A percentile compares a stretch with the other conserved stretches of the same genome.
Evolutionary conservation across 2,113 vertebrate genomes (phyloP).

Genomic region (Scophthalmus maximus): DNA sequence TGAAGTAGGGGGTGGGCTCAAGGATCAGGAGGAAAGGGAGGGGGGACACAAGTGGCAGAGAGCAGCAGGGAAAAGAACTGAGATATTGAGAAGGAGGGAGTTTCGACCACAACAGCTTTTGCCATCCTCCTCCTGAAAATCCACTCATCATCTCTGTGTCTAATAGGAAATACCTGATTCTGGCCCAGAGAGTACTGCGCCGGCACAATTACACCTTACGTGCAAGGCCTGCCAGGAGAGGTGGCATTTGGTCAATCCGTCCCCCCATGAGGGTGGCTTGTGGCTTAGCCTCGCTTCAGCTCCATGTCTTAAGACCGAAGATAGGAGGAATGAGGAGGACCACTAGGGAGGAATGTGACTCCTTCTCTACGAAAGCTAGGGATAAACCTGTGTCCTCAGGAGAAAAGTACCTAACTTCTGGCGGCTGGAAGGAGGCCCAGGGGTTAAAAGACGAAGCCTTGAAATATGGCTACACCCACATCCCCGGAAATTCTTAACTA

Average conservation of each 20-base stretch:
- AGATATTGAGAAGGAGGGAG: slow-evolving; percentile 46
- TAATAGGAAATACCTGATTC: slow-evolving; percentile 82
- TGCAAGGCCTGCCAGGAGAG: slow-evolving; percentile 80
- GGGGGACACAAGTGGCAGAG: slow-evolving; percentile 26
- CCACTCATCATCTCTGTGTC: slow-evolving; percentile 83
- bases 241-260: slow-evolving; percentile 83
- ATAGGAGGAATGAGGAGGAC: slow-evolving; percentile 54
- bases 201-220: slow-evolving; percentile 82
- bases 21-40: slow-evolving; percentile 58
- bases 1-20: slow-evolving; percentile 48
- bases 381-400: slow-evolving; percentile 79
- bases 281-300: slow-evolving; percentile 82
- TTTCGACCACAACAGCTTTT: slow-evolving; percentile 80
- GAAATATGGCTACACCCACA: slow-evolving; percentile 2
- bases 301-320: slow-evolving; percentile 70
- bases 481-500: slow-evolving; percentile 1
- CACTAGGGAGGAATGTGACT: slow-evolving; percentile 63
- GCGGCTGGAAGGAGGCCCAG: slow-evolving; percentile 40
- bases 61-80: slow-evolving; percentile 34
- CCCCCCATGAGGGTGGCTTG: slow-evolving; percentile 71
- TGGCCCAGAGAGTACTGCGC: slow-evolving; percentile 76
- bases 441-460: slow-evolving; percentile 46
- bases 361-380: slow-evolving; percentile 59
- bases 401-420: slow-evolving; percentile 58
- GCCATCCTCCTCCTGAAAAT: slow-evolving; percentile 66